A percentile compares a stretch with the other conserved stretches of the same genome.
Conservation (phyloP, 1,140 invertebrate genomes). For the Wiebesia pumilae region DNA sequence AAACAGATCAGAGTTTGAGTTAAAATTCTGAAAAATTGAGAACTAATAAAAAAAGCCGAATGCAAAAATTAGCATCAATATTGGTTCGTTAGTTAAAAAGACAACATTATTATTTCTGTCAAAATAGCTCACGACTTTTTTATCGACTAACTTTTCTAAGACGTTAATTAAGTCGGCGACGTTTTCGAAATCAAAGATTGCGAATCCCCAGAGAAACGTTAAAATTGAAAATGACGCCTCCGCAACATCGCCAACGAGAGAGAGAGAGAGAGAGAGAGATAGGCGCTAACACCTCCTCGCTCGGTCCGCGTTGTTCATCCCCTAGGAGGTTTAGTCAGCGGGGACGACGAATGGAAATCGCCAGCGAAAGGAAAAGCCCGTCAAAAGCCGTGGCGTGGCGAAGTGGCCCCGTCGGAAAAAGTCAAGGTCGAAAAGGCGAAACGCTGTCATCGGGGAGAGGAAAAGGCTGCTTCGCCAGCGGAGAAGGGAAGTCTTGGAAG, state of each 20-base stretch:
- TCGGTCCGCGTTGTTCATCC: no score
- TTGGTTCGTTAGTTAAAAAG: not conserved
- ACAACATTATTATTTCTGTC: not conserved
- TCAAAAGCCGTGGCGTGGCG: not conserved
- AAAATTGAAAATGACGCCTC: no score
- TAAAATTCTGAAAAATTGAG: not conserved
- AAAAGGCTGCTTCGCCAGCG: not conserved
- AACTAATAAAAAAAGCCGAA: not conserved
- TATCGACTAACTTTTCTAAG: not conserved
- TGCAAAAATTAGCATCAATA: not conserved
- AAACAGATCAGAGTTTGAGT: no score
- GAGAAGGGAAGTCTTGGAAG: no score
- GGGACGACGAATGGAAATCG: not conserved
- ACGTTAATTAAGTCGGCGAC: not conserved
- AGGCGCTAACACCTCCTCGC: no score
- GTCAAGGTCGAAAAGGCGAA: not conserved
- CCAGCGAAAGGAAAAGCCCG: not conserved
- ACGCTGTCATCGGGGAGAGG: not conserved
- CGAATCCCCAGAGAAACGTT: not conserved
- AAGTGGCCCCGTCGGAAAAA: not conserved
- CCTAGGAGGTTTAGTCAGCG: no score
- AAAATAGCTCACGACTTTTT: not conserved
- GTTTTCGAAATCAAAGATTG: not conserved
- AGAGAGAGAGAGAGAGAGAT: no score
- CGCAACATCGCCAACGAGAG: no score